Conservation (phyloP, 2,888 invertebrate genomes). For the Mesoligia furuncula region DNA sequence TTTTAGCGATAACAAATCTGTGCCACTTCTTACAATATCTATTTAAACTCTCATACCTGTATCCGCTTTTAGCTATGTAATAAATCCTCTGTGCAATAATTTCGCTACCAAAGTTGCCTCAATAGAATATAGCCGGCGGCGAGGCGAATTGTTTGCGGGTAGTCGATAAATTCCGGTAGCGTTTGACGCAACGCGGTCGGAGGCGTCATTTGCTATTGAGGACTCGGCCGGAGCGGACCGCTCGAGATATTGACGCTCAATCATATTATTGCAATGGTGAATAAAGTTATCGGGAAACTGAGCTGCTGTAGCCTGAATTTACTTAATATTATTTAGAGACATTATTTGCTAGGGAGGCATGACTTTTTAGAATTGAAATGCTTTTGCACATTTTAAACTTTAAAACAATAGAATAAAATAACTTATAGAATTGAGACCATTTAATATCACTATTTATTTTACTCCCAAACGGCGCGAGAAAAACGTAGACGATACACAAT, state of each 20-base stretch:
- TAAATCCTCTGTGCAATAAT: constrained; percentile 68
- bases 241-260: constrained; percentile 68
- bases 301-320: background rate
- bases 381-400: background rate
- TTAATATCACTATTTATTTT: constrained; percentile 14
- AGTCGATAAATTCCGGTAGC: constrained; percentile 81
- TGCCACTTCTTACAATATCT: constrained; percentile 38
- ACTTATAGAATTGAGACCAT: constrained; percentile 2
- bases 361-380: background rate
- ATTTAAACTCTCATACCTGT: constrained; percentile 30
- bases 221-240: constrained; percentile 64
- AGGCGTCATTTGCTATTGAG: constrained; percentile 76
- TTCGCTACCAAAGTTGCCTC: constrained; percentile 69
- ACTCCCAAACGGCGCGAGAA: constrained; percentile 23
- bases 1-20: constrained; percentile 49
- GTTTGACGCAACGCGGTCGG: constrained; percentile 78
- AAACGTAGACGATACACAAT: constrained; percentile 53
- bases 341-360: background rate
- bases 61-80: constrained; percentile 57
- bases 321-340: constrained; percentile 4
- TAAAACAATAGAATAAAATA: background rate
- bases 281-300: constrained; percentile 55
- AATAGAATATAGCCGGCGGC: constrained; percentile 68
- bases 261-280: constrained; percentile 60
- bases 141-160: constrained; percentile 78